These are phyloP conservation scores for Harpagifer antarcticus DNA, from an alignment of 2,797 vertebrate genomes.

Conservation along the genomic window DNA sequence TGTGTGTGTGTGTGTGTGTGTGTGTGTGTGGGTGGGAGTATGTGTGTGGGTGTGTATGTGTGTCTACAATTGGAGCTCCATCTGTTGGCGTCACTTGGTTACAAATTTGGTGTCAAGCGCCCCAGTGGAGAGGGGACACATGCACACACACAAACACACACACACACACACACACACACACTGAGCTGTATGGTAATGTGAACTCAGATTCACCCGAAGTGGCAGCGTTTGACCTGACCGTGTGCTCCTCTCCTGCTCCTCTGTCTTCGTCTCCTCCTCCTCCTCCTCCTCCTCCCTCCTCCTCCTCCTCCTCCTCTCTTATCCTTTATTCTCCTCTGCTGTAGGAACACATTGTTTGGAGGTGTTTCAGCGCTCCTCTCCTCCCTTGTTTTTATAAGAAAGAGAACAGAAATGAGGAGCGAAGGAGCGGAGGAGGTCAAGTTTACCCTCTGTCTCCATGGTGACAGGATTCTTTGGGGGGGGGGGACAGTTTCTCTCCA, in stretches of 20 bases:
- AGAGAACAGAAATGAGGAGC: constrained; percentile 12
- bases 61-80: constrained; percentile 82
- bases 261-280: constrained; percentile 14
- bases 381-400: constrained; percentile 5
- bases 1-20: constrained; percentile 10
- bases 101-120: constrained; percentile 85
- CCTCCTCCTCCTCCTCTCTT: constrained; percentile 6
- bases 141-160: not conserved
- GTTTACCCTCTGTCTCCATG: constrained; percentile 39
- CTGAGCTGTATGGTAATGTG: constrained; percentile 94
- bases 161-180: constrained; percentile 14
- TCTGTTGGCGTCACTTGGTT: constrained; percentile 83
- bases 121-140: constrained; percentile 61
- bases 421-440: constrained; percentile 22
- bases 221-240: constrained; percentile 90
- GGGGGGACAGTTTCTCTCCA: not conserved
- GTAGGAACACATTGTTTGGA: constrained; percentile 78
- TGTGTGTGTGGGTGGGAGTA: constrained; percentile 3
- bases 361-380: constrained; percentile 26
- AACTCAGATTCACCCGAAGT: constrained; percentile 95
- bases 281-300: too few relatives aligned
- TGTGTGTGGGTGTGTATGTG: constrained; percentile 10
- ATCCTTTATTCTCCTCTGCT: not conserved
- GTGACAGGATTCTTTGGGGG: constrained; percentile 18
- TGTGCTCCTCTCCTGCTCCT: constrained; percentile 76